phyloP scores from a whole-genome alignment of 1,140 invertebrate genomes.

The Drosophila quadrilineata region DNA sequence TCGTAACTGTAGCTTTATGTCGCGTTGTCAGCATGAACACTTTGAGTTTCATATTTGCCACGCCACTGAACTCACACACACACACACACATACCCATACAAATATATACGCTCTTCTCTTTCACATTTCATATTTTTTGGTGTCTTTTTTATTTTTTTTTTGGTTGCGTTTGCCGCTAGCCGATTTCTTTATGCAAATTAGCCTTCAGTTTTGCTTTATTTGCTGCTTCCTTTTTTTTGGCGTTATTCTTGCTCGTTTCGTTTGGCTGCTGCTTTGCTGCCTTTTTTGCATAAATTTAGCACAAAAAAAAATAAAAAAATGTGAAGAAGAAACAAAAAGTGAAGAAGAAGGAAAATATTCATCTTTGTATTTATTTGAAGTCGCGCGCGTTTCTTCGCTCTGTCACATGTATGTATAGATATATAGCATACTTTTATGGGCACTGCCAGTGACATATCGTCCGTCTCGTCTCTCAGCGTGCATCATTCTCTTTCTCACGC shows the following conservation, averaged over 20 bases:
- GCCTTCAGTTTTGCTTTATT: conserved; percentile 36
- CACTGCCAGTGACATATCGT: conserved; percentile 60
- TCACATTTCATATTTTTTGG: conserved; percentile 40
- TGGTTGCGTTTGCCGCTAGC: conserved; percentile 42
- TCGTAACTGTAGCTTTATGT: conserved; percentile 43
- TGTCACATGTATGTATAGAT: no score
- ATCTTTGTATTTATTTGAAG: conserved; percentile 54
- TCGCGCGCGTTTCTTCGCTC: conserved; percentile 14
- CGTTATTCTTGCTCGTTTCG: conserved; percentile 3
- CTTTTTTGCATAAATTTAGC: conserved; percentile 73
- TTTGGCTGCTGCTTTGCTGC: conserved; percentile 26
- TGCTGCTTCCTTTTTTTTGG: conserved; percentile 19
- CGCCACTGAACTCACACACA: conserved; percentile 46
- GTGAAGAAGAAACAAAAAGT: no score
- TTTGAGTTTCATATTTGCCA: conserved; percentile 73
- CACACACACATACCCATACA: neutral
- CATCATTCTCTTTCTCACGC: neutral
- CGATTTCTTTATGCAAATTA: conserved; percentile 79
- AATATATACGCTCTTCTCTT: conserved; percentile 3
- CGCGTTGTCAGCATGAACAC: conserved; percentile 72
- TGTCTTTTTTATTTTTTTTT: no score
- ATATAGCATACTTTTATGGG: conserved; percentile 56
- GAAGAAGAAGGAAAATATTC: no score
- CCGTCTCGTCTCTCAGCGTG: neutral
- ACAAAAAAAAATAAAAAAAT: no score